Evolutionary conservation across 2,797 vertebrate species (phyloP), one percentile per base, ranked within the genome.

Genomic region (Sebastes hopkinsi): DNA sequence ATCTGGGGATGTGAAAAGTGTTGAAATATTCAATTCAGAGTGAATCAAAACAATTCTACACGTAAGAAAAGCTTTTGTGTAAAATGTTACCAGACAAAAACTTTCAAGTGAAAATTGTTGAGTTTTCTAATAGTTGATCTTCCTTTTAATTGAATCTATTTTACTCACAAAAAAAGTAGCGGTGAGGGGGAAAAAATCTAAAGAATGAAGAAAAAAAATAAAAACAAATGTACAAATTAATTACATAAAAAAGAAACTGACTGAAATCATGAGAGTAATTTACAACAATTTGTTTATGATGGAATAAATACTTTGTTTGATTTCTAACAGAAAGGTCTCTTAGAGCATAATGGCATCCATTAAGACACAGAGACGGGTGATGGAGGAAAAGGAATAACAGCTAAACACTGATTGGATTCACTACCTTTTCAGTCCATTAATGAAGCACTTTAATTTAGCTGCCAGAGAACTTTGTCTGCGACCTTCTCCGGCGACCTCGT

Each of bases 391-490:
- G 81, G 60, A 85, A 85, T 69, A 84, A 70, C 81, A 85, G 72
- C 84, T 72, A 77, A 89, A 92, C 71, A 83, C 85, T 89, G 88
- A 91, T 82, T 93, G 88, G 84, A 90, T 90, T 89, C 79, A 73
- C 80, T 88, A 80, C 73, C 70, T 88, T 92, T 89, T 90, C 77
- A 90, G 86, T 93, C 78, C 89, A 90, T 91, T 93, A 92, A 93
- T 89, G 89, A 89, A 92, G 81, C 83, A 85, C 89, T 91, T 92
- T 91, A 88, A 92, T 92, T 94, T 91, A 90, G 84, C 91, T 90
- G 86, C 84, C 84, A 89, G 83, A 92, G 88, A 93, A 92, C 89
- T 93, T 92, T 90, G 89, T 87, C 69, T 72, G 80, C 82, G 89
- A 92, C 94, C 93, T 95, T 92, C 83, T 79, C 38, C 18, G 9